Percentiles rank a stretch among this genome's conserved stretches.
Conservation (phyloP, 2,113 vertebrate genomes). For the Petrocephalus microphthalmus region DNA sequence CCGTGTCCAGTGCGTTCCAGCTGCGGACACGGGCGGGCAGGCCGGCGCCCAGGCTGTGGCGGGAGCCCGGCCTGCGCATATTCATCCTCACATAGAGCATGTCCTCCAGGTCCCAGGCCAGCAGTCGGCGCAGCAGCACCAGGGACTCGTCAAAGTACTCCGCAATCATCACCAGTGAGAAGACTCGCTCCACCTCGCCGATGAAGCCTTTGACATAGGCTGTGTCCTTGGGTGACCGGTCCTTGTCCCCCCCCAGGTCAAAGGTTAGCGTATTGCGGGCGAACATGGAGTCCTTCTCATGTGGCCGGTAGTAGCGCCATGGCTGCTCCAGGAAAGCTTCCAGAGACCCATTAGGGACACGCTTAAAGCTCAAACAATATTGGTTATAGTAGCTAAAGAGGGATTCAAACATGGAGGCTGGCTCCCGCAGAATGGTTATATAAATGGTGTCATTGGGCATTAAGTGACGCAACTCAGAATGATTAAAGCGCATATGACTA, state of each 20-base stretch:
- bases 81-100: conserved; percentile 75
- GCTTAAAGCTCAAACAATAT: conserved; percentile 68
- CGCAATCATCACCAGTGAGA: conserved; percentile 78
- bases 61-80: conserved; percentile 65
- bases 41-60: conserved; percentile 52
- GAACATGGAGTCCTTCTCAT: conserved; percentile 71
- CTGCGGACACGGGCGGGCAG: conserved; percentile 56
- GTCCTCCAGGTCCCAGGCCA: conserved; percentile 77
- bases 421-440: conserved; percentile 75
- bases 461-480: conserved; percentile 56
- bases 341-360: conserved; percentile 72
- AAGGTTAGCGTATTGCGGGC: conserved; percentile 74
- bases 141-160: conserved; percentile 82
- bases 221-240: conserved; percentile 47
- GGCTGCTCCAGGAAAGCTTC: conserved; percentile 68
- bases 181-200: conserved; percentile 62
- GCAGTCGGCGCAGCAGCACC: conserved; percentile 70
- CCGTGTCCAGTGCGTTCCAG: conserved; percentile 72
- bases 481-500: conserved; percentile 76
- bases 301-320: conserved; percentile 64
- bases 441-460: conserved; percentile 72
- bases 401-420: conserved; percentile 77
- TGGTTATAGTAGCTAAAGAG: conserved; percentile 78
- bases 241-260: conserved; percentile 74
- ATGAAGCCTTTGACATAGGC: conserved; percentile 59